Base-by-base conservation (phyloP, 2,888 invertebrate species). In the Lucinisca nassula region DNA sequence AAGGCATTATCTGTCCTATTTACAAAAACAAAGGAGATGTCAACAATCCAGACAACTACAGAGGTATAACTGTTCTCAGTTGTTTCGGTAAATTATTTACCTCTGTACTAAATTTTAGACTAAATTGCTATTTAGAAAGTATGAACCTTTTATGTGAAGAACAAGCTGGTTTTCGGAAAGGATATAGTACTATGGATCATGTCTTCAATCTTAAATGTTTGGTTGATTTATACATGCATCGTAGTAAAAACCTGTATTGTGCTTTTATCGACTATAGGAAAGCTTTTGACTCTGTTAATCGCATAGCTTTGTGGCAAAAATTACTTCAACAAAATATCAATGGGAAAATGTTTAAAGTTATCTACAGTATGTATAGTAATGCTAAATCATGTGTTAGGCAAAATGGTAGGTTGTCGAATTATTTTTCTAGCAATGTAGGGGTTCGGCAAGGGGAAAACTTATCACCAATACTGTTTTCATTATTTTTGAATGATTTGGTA, bases 401-500 rank as follows among this genome's bases (percentile, higher is more conserved):
- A 61, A 61, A 61, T 30, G 6, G 27, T 2, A 24, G 27, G 27
- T 8, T 61, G 30, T 61, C 61, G 17, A 61, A 61, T 61, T 61
- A 61, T 27, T 61, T 61, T 10, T 61, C 6, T 61, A 61, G 61
- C 17, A 61, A 61, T 61, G 61, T 61, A 6, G 61, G 61, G 6
- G 61, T 61, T 27, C 6, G 61, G 2, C 61, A 61, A 30, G 61
- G 61, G 3, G 61, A 61, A 17, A 61, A 61, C 30, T 30, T 61
- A 61, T 61, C 61, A 24, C 61, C 61, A 61, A 61, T 61, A 61
- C 61, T 61, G 24, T 61, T 61, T 30, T 61, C 61, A 30, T 30
- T 61, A 30, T 61, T 61, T 61, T 30, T 61, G 61, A 61, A 61
- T 61, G 61, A 61, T 30, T 61, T 61, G 30, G 61, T 61, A 61